These are phyloP conservation scores for Nyctibius bracteatus DNA, from an alignment of 2,113 vertebrate genomes.

Conservation along the genomic window DNA sequence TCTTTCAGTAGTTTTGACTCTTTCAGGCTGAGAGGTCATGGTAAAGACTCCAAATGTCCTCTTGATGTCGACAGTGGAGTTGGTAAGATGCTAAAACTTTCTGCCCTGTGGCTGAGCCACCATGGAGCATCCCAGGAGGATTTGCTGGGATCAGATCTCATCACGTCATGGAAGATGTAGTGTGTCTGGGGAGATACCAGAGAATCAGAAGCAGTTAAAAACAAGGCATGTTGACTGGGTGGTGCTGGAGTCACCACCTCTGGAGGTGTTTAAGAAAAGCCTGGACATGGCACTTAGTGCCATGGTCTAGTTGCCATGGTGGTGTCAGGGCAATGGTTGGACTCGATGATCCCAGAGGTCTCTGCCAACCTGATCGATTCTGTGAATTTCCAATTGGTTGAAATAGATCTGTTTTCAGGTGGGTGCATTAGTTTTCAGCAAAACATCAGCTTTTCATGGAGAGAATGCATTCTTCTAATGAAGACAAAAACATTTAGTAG, in stretches of 20 bases:
- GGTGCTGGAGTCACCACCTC: too few species aligned
- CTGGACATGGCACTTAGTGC: too few species aligned
- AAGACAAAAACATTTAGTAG: not conserved
- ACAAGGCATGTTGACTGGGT: rapidly evolving
- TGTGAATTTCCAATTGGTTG: not conserved
- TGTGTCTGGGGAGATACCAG: rapidly evolving
- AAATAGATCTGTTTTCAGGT: not conserved
- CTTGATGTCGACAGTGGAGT: too few species aligned
- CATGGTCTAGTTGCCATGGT: too few species aligned
- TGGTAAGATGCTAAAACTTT: not conserved
- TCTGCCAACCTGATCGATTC: too few species aligned
- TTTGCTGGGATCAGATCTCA: not conserved
- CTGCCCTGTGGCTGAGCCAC: not conserved
- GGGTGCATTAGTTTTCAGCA: not conserved
- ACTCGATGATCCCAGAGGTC: too few species aligned
- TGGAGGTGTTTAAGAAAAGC: too few species aligned
- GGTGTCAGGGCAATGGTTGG: too few species aligned
- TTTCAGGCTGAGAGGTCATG: not conserved
- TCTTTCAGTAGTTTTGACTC: not conserved
- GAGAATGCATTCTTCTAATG: not conserved
- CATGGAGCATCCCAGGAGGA: not conserved
- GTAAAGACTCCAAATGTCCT: not conserved
- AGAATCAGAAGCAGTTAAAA: not conserved
- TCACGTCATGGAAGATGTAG: rapidly evolving
- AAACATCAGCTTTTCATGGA: not conserved